Base-by-base conservation (phyloP, 2,113 vertebrate species). In the Myotis brandtii region DNA sequence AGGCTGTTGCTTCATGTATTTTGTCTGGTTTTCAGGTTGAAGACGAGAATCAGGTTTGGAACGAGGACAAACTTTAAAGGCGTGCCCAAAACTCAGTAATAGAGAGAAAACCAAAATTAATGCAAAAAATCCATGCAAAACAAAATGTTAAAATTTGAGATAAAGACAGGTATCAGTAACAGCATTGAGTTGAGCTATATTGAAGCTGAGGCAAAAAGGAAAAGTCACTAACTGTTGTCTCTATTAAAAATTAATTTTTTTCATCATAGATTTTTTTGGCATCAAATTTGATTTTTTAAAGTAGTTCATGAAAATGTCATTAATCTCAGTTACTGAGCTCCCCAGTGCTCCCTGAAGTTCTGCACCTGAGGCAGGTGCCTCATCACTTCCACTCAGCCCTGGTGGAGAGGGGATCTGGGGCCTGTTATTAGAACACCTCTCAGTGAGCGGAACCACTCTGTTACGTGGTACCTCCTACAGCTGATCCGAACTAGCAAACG, bases 181-280 rank as follows among this genome's bases (percentile, higher is more conserved):
- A 56, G 43, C 43, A 32, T 52, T n/a, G 0, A 34, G 25, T 23
- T 14, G 80, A 54, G 72, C 48, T 73, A 40, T 9, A 30, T 0
- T 16, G 40, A 43, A 82, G 13, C 67, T 62, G 59, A 69, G n/a
- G 70, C 56, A 84, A 77, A 93, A 94, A 79, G 37, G 14, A 48
- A 82, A 90, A 72, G n/a, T 16, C 54, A 67, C 43, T 37, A 73
- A 69, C 46, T 30, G 20, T 30, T 76, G 7, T 62, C 40, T 86
- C 37, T 72, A 80, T 46, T 89, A 83, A 43, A 93, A 73, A 37
- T 46, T 54, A 16, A 18, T 87, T 85, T 86, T 91, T 32, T n/a
- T 8, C 52, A 67, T 34, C 30, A 54, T 2, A 5, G 20, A 85
- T 62, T 46, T 66, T n/a, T 27, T 69, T 72, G 40, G 66, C 23